These are phyloP conservation scores for Allolobophora icterica DNA, from an alignment of 2,888 invertebrate genomes.

Conservation along the genomic window DNA sequence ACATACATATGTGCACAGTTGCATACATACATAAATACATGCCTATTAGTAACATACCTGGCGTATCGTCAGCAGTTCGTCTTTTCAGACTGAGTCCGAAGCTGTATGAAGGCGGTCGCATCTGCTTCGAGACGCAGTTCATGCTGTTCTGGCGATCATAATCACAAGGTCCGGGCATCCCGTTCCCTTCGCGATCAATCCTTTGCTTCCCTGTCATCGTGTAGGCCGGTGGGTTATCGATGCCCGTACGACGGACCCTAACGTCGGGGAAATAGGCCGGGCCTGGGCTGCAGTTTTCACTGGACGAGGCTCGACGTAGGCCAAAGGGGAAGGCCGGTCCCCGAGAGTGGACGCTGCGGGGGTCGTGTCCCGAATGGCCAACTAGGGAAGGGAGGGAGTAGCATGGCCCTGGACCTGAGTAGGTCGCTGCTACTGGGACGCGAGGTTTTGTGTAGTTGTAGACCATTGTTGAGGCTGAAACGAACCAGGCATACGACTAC, in stretches of 20 bases:
- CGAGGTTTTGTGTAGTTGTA: constrained; percentile 54
- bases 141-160: no score
- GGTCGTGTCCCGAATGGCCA: constrained; percentile 52
- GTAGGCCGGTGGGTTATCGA: constrained; percentile 62
- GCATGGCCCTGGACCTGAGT: constrained; percentile 54
- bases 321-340: constrained; percentile 52
- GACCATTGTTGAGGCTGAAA: constrained; percentile 45
- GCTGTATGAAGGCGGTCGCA: constrained; percentile 57
- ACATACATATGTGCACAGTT: no score
- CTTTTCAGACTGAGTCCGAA: constrained; percentile 59
- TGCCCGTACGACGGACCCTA: constrained; percentile 55
- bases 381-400: constrained; percentile 53
- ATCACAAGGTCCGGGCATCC: no score
- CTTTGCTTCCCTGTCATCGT: constrained; percentile 49
- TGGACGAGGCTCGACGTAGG: constrained; percentile 45
- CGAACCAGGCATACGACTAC: neutral
- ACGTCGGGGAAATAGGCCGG: constrained; percentile 47
- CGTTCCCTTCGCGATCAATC: no score
- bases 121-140: constrained; percentile 52
- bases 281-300: constrained; percentile 43
- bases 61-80: constrained; percentile 59
- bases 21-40: no score
- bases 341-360: constrained; percentile 51
- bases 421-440: constrained; percentile 55
- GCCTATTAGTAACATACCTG: constrained; percentile 52